These are phyloP conservation scores for Eleginops maclovinus DNA, from an alignment of 2,113 vertebrate genomes.

Conservation along the genomic window DNA sequence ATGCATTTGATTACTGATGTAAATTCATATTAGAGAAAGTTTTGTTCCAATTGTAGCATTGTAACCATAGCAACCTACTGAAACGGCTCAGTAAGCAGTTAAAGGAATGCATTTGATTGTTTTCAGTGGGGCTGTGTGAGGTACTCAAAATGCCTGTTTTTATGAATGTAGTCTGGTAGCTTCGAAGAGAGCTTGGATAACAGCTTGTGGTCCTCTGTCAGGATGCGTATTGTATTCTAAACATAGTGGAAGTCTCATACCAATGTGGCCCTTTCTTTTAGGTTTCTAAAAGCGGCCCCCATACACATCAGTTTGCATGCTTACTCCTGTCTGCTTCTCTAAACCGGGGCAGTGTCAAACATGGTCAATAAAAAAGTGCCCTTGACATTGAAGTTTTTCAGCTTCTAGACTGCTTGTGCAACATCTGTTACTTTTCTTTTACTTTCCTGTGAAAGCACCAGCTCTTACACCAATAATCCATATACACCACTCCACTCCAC, in stretches of 20 bases:
- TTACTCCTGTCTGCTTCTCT: too few species aligned
- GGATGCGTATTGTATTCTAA: too few species aligned
- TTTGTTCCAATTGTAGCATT: background rate
- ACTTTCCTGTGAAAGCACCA: background rate
- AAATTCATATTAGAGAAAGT: conserved; percentile 3
- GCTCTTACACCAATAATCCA: background rate
- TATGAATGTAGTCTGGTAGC: too few species aligned
- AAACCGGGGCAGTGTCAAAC: too few species aligned
- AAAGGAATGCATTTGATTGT: background rate
- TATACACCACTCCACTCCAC: conserved; percentile 5
- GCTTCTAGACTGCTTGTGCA: background rate
- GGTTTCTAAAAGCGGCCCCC: too few species aligned
- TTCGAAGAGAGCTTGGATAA: too few species aligned
- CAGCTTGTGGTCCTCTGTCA: too few species aligned
- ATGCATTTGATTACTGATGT: background rate
- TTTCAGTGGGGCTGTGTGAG: too few species aligned
- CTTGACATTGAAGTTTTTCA: conserved; percentile 1
- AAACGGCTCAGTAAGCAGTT: background rate
- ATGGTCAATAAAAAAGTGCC: background rate
- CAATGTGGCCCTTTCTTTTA: too few species aligned
- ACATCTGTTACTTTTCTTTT: background rate
- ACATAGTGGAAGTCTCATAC: too few species aligned
- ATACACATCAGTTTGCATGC: too few species aligned
- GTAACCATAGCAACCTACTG: background rate
- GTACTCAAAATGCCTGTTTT: too few species aligned